Evolutionary conservation across 2,888 invertebrate species (phyloP), one percentile per base, ranked within the genome.

Genomic region (Tetrapedia diversipes): DNA sequence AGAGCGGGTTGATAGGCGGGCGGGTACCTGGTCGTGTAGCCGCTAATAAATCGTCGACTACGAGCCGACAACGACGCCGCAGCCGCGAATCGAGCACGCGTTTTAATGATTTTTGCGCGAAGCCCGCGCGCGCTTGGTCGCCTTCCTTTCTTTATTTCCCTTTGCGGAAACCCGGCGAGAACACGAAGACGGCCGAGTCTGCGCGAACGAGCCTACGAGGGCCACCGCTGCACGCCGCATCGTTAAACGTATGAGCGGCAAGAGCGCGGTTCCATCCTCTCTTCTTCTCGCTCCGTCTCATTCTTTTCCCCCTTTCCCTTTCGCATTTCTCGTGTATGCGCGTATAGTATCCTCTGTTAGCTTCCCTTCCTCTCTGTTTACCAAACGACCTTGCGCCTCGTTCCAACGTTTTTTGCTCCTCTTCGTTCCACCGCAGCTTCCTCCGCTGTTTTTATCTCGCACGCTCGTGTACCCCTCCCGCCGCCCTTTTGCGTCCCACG

Each of bases 51-150:
- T 81, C 66, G 65, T 53, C 61, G 47, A 53, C 47, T 69, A 64
- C 63, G 68, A 73, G 70, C 63, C 70, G 70, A 77, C 79, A 64
- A 81, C 83, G 71, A 82, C 77, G 83, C 83, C 77, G 79, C 81
- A 66, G 75, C 67, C 76, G 82, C 82, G 75, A 77, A 80, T 80
- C 81, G 78, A 77, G 75, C 83, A 79, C 84, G 82, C 85, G 87
- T 86, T 87, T 88, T 87, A 88, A 88, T 84, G 88, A 88, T 88
- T 88, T 88, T 88, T 88, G 84, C 83, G 80, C 80, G 84, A 82
- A 71, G 70, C 81, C 79, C 83, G 83, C 80, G 81, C 79, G 76
- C 82, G 80, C 80, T 77, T 80, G 72, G 74, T 75, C 75, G 80
- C 82, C 81, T 84, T 79, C 85, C 84, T 82, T 86, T 85, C 84